Conservation (phyloP, 92 coral and sea anemone genomes). For the Zoanthus sociatus region DNA sequence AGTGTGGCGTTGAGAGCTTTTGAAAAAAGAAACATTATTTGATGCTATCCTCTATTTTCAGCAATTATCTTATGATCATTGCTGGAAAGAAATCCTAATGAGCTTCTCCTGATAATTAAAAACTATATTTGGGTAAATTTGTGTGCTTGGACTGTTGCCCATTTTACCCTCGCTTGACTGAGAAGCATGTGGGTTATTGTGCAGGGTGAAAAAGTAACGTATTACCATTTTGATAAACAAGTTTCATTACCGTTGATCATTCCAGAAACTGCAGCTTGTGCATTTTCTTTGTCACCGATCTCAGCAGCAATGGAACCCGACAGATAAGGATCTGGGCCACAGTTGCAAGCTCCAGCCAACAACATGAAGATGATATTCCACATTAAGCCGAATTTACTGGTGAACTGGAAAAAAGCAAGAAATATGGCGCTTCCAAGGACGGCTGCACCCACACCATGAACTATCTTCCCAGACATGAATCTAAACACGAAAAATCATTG, state of each 20-base stretch:
- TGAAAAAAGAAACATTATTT: too few relatives aligned
- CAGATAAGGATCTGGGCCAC: slow-evolving; percentile 97
- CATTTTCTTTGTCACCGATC: slow-evolving; percentile 92
- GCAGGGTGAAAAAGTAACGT: too few relatives aligned
- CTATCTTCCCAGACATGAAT: slow-evolving; percentile 79
- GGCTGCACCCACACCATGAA: slow-evolving; percentile 80
- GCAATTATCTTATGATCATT: too few relatives aligned
- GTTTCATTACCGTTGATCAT: slow-evolving; percentile 84
- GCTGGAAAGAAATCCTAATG: too few relatives aligned
- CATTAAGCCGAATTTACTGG: slow-evolving; percentile 85
- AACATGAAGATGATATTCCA: slow-evolving; percentile 88
- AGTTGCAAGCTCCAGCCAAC: slow-evolving; percentile 96
- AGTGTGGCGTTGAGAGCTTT: too few relatives aligned
- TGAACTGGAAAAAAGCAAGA: slow-evolving; percentile 84
- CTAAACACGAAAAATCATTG: slow-evolving; percentile 19
- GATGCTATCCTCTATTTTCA: too few relatives aligned
- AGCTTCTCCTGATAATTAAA: too few relatives aligned
- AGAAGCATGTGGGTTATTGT: too few relatives aligned
- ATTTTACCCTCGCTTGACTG: too few relatives aligned
- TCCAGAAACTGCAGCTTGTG: slow-evolving; percentile 98
- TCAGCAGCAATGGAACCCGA: slow-evolving; percentile 95
- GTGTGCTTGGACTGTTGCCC: too few relatives aligned
- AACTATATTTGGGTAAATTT: too few relatives aligned
- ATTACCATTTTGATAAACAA: not conserved
- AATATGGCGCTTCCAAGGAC: slow-evolving; percentile 86